Conservation (phyloP, 1,140 invertebrate genomes). For the Drosophila subpulchrella region DNA sequence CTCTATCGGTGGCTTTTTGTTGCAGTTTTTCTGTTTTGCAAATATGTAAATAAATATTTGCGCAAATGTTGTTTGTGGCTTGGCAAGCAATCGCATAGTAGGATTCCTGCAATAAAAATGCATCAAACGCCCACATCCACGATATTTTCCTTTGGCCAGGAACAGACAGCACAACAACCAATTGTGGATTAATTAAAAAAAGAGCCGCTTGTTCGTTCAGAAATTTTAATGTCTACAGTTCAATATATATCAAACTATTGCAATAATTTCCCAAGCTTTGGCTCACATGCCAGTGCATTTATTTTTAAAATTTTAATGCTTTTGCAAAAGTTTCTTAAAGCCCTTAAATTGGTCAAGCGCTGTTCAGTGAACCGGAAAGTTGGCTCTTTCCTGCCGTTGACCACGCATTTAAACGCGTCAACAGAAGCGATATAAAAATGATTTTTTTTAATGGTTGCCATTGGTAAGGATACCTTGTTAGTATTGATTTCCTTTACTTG, state of each 20-base stretch:
- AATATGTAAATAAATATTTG: conserved; percentile 64
- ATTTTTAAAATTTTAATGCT: conserved; percentile 5
- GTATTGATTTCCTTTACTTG: not conserved
- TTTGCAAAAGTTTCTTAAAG: conserved; percentile 13
- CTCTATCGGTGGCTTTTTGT: not conserved
- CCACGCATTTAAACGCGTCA: conserved; percentile 64
- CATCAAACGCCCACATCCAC: not conserved
- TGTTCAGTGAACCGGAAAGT: conserved; percentile 43
- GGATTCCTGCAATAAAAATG: conserved; percentile 15
- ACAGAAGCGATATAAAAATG: conserved; percentile 42
- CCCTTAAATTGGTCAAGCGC: conserved; percentile 52
- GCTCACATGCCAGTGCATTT: conserved; percentile 14
- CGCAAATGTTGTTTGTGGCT: conserved; percentile 57
- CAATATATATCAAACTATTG: conserved; percentile 29
- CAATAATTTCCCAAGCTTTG: conserved; percentile 30
- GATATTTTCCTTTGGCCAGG: not conserved
- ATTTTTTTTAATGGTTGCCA: conserved; percentile 35
- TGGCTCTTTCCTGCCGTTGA: conserved; percentile 11
- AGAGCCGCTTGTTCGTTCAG: conserved; percentile 20
- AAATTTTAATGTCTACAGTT: conserved; percentile 10
- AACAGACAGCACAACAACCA: conserved; percentile 7
- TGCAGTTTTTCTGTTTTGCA: not conserved
- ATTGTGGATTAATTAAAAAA: conserved; percentile 64
- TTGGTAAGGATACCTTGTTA: conserved; percentile 12
- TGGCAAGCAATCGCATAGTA: conserved; percentile 37